Conservation (phyloP, 2,113 vertebrate genomes). For the Zosterops lateralis region DNA sequence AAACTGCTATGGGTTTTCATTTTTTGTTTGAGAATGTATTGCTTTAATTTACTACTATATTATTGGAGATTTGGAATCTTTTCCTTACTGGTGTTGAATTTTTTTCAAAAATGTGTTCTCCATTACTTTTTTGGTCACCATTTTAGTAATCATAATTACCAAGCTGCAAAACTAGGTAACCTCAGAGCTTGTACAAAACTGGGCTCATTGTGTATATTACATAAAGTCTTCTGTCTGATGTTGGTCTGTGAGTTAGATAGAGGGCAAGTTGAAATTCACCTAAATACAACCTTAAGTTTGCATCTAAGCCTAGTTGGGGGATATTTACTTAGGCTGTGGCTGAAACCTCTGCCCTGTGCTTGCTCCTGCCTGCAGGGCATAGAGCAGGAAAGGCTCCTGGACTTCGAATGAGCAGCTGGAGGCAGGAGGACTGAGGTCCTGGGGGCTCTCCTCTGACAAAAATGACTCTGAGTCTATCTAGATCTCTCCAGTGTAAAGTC, state of each 20-base stretch:
- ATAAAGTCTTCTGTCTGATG: neutral
- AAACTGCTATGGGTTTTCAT: neutral
- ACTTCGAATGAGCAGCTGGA: neutral
- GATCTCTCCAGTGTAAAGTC: neutral
- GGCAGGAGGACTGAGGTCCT: neutral
- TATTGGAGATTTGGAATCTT: neutral
- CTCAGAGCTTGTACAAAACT: neutral
- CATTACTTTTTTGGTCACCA: neutral
- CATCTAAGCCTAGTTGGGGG: neutral
- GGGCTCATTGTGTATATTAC: neutral
- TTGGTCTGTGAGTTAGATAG: neutral
- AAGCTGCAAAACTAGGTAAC: neutral
- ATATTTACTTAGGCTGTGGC: neutral
- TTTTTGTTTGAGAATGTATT: neutral
- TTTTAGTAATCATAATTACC: neutral
- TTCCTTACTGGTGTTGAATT: neutral
- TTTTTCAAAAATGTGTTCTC: neutral
- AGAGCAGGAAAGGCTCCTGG: neutral
- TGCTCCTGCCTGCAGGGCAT: neutral
- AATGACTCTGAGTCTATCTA: neutral
- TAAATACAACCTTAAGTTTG: neutral
- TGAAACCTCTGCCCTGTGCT: neutral
- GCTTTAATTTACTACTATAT: conserved; percentile 15
- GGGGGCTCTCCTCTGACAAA: neutral
- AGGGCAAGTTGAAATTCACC: neutral